phyloP scores from a whole-genome alignment of 2,113 vertebrate species.

The Tenrec ecaudatus region DNA sequence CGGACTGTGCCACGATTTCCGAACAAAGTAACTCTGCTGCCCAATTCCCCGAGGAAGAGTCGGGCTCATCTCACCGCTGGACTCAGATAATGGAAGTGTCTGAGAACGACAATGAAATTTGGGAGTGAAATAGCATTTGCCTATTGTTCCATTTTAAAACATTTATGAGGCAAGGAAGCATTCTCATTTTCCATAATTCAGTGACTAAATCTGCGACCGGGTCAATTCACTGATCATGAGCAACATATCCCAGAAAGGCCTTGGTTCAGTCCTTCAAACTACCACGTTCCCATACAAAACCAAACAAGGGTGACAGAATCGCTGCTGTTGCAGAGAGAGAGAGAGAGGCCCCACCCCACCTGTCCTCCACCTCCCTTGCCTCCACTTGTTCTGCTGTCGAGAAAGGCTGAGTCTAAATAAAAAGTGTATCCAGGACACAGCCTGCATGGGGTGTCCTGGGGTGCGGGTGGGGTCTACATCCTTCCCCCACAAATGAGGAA shows the following conservation, averaged over 20 bases:
- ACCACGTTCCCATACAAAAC: not conserved
- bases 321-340: conserved; percentile 60
- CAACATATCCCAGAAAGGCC: conserved; percentile 12
- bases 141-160: conserved; percentile 40
- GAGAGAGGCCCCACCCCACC: not conserved
- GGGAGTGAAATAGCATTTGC: conserved; percentile 29
- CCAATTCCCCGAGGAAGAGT: not conserved
- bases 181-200: conserved; percentile 61
- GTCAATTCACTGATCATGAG: not conserved
- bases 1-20: not conserved
- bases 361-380: too few species aligned
- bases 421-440: conserved; percentile 52
- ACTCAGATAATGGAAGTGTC: not conserved
- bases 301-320: conserved; percentile 64
- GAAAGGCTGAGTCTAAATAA: conserved; percentile 62
- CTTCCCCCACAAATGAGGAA: conserved; percentile 27
- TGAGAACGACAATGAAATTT: conserved; percentile 33
- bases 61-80: not conserved
- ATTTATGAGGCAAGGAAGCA: conserved; percentile 53
- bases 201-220: conserved; percentile 55
- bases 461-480: not conserved
- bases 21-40: not conserved
- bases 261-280: conserved; percentile 19
- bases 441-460: too few species aligned
- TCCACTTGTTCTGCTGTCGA: conserved; percentile 6